Evolutionary conservation across 2,888 invertebrate genomes (phyloP).

Genomic region (Belgica antarctica): DNA sequence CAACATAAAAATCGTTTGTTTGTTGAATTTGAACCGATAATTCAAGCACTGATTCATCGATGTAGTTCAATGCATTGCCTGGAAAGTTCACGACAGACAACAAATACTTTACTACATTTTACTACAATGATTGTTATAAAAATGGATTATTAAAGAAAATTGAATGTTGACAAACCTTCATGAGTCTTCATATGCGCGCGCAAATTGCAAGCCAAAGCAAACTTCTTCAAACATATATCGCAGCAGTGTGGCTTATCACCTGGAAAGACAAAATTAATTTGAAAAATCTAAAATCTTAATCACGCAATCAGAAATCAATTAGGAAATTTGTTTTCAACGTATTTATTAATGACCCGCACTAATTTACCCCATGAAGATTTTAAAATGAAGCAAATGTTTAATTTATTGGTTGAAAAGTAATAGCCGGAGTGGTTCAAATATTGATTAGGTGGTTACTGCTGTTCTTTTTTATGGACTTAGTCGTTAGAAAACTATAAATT

Average conservation of each 20-base stretch:
- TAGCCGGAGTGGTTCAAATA: constrained; percentile 22
- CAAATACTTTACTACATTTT: too few relatives aligned
- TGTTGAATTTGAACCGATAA: constrained; percentile 1
- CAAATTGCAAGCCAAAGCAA: constrained; percentile 70
- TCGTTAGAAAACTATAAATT: constrained; percentile 24
- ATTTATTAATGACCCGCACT: constrained; percentile 36
- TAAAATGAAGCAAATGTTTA: not conserved
- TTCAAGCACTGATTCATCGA: too few relatives aligned
- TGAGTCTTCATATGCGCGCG: constrained; percentile 71
- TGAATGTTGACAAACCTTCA: constrained; percentile 36
- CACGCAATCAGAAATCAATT: not conserved
- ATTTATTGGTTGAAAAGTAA: constrained; percentile 20
- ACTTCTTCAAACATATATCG: constrained; percentile 67
- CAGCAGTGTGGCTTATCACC: constrained; percentile 74
- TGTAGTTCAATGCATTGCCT: too few relatives aligned
- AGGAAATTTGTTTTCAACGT: not conserved
- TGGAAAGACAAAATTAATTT: constrained; percentile 53
- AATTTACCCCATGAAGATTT: constrained; percentile 7
- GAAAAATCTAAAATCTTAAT: not conserved
- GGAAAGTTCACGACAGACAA: too few relatives aligned
- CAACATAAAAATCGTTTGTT: constrained; percentile 34
- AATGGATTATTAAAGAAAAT: too few relatives aligned
- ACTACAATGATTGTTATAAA: too few relatives aligned
- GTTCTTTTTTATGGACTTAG: constrained; percentile 20
- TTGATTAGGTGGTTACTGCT: not conserved